Conservation (phyloP, 2,888 invertebrate genomes). For the Argynnis bischoffii region DNA sequence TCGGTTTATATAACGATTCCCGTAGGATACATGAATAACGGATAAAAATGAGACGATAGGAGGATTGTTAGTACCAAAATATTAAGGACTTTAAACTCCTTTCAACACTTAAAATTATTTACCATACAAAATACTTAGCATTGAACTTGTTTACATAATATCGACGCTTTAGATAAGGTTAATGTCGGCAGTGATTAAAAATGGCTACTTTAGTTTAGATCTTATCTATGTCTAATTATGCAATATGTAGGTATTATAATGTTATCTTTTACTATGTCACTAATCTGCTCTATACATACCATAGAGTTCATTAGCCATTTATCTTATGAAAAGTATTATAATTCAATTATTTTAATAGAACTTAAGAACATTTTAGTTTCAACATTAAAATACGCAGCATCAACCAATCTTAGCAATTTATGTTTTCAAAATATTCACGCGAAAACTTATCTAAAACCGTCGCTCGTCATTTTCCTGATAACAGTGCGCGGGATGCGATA, state of each 20-base stretch:
- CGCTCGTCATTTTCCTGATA: slow-evolving; percentile 58
- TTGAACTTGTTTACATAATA: slow-evolving; percentile 28
- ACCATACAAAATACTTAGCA: slow-evolving; percentile 13
- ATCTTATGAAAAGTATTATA: too few species aligned
- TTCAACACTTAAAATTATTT: not conserved
- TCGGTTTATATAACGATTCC: too few species aligned
- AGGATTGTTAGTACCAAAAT: not conserved
- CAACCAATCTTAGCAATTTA: slow-evolving; percentile 24
- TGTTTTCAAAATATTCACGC: slow-evolving; percentile 48
- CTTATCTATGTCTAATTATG: slow-evolving; percentile 14
- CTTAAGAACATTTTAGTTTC: too few species aligned
- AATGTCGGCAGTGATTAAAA: slow-evolving; percentile 28
- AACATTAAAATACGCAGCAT: slow-evolving; percentile 26
- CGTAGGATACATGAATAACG: too few species aligned
- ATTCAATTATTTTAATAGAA: too few species aligned
- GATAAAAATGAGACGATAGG: too few species aligned
- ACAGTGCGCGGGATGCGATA: slow-evolving; percentile 60
- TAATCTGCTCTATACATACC: too few species aligned
- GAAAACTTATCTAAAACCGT: slow-evolving; percentile 57
- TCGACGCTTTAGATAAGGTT: slow-evolving; percentile 20
- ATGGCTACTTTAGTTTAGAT: slow-evolving; percentile 4
- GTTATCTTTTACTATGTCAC: not conserved
- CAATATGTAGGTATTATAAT: not conserved
- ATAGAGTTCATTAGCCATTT: too few species aligned
- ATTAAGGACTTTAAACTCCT: not conserved